Conservation (phyloP, 2,888 invertebrate genomes). For the Eupithecia subumbrata region DNA sequence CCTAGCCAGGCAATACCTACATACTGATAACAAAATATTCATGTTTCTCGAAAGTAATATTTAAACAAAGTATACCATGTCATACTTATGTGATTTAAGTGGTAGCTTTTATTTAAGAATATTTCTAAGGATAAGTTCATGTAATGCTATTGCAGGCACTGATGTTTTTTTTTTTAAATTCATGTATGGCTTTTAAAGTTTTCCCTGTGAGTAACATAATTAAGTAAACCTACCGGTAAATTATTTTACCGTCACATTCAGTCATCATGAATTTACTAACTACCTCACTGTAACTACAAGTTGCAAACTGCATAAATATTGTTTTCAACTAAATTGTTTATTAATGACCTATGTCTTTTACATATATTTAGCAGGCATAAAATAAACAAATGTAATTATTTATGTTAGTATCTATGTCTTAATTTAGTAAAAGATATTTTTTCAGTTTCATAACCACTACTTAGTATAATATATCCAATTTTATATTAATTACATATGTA, state of each 20-base stretch:
- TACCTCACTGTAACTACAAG: conserved; percentile 30
- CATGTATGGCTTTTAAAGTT: background rate
- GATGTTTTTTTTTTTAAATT: background rate
- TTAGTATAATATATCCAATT: background rate
- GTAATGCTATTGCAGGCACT: conserved; percentile 19
- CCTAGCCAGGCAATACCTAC: conserved; percentile 51
- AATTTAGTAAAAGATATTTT: background rate
- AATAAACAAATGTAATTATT: background rate
- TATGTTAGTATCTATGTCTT: background rate
- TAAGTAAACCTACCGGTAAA: background rate
- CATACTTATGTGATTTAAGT: conserved; percentile 55
- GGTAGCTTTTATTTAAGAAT: conserved; percentile 52
- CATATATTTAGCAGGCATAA: background rate
- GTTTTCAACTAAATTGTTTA: background rate
- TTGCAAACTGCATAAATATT: conserved; percentile 8
- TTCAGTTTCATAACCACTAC: background rate
- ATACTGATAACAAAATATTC: conserved; percentile 36
- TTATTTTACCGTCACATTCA: background rate
- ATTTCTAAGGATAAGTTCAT: conserved; percentile 22
- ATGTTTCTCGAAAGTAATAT: conserved; percentile 32
- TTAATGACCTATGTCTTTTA: background rate
- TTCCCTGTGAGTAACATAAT: background rate
- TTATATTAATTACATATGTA: too few relatives aligned
- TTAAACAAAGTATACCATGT: conserved; percentile 29
- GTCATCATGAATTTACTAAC: conserved; percentile 13